Percentiles rank a stretch among this genome's conserved stretches.
Conservation (phyloP, 1,140 invertebrate genomes). For the Zaprionus ornatus region DNA sequence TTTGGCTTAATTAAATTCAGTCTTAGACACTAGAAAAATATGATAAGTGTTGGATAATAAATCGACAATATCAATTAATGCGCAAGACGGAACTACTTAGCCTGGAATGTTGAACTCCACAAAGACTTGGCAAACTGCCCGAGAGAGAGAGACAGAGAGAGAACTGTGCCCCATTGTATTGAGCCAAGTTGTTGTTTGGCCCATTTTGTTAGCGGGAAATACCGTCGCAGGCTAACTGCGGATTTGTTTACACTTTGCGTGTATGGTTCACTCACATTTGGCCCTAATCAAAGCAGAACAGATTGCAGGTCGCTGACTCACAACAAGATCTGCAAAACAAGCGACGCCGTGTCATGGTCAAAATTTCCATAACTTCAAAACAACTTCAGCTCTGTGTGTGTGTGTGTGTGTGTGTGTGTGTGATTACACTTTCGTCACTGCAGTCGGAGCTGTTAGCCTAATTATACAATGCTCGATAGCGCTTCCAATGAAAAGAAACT, state of each 20-base stretch:
- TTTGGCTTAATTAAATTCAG: not conserved
- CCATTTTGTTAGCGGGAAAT: constrained; percentile 12
- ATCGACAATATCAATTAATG: not conserved
- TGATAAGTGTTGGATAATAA: not conserved
- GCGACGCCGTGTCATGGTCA: constrained; percentile 68
- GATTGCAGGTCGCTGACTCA: constrained; percentile 66
- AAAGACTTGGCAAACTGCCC: not conserved
- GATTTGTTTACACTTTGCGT: constrained; percentile 58
- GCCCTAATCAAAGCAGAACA: constrained; percentile 77
- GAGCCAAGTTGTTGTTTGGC: constrained; percentile 7
- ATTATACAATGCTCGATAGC: constrained; percentile 69
- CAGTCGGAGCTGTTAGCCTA: constrained; percentile 67
- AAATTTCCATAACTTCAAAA: constrained; percentile 69
- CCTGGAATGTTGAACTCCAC: not conserved
- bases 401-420: constrained; percentile 39
- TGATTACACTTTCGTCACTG: constrained; percentile 73
- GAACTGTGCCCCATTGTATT: not conserved
- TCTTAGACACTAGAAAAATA: not conserved
- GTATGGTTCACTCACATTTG: constrained; percentile 73
- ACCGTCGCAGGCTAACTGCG: not conserved
- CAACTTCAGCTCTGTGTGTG: constrained; percentile 31
- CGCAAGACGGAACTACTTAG: not conserved
- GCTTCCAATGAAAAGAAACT: constrained; percentile 79
- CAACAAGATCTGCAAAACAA: constrained; percentile 16
- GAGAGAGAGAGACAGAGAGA: not conserved